phyloP scores from a whole-genome alignment of 2,888 invertebrate species.

The Unio delphinus region DNA sequence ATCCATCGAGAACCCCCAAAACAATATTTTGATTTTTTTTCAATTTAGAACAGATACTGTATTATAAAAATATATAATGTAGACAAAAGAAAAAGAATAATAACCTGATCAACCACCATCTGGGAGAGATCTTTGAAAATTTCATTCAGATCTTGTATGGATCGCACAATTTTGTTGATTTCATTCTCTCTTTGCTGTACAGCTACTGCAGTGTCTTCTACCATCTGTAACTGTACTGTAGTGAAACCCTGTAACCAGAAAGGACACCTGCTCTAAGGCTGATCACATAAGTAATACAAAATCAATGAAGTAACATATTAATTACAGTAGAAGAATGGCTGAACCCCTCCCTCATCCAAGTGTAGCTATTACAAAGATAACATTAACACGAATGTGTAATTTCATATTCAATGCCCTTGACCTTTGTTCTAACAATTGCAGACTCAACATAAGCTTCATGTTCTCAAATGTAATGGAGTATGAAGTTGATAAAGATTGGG shows the following conservation, averaged over 20 bases:
- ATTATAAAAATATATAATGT: not conserved
- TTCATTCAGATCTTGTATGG: slow-evolving; percentile 89
- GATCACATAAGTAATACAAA: not conserved
- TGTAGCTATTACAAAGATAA: no score
- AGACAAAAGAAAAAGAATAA: slow-evolving; percentile 8
- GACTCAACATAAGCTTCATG: no score
- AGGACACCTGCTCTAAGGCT: not conserved
- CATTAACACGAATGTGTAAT: no score
- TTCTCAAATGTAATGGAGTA: no score
- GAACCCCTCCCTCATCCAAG: no score
- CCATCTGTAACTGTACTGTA: slow-evolving; percentile 82
- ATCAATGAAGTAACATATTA: no score
- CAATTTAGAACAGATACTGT: not conserved
- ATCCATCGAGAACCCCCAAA: no score
- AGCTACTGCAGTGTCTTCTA: slow-evolving; percentile 76
- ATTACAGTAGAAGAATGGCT: no score
- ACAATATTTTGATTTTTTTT: not conserved
- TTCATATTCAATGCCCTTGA: no score
- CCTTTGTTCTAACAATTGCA: no score
- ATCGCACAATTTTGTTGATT: slow-evolving; percentile 91
- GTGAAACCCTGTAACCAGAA: slow-evolving; percentile 69
- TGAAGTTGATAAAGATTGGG: no score
- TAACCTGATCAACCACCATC: slow-evolving; percentile 78
- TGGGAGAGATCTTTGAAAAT: slow-evolving; percentile 85
- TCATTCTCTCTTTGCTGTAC: slow-evolving; percentile 77